phyloP scores from a whole-genome alignment of 1,140 invertebrate genomes.

The Brachionus sp. region DNA sequence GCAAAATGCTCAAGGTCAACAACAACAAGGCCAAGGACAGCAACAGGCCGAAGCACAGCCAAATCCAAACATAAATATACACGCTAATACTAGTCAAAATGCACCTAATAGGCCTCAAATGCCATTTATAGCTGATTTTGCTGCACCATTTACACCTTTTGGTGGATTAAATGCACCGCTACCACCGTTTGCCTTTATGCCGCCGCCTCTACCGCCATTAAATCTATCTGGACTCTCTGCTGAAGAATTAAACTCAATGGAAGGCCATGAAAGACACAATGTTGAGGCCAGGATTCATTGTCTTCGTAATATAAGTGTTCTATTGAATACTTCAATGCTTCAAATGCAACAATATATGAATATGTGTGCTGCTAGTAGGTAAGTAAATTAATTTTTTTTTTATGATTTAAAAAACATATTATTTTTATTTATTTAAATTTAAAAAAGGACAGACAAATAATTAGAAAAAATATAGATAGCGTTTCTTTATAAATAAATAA shows the following conservation, averaged over 20 bases:
- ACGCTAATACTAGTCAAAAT: background rate
- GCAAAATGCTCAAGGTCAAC: background rate
- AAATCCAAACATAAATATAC: background rate
- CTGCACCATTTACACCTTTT: background rate
- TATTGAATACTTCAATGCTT: slow-evolving; percentile 79
- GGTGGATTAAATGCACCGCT: background rate
- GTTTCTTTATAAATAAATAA: too few species aligned
- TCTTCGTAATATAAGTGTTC: slow-evolving; percentile 76
- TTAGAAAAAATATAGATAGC: too few species aligned
- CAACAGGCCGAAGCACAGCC: background rate
- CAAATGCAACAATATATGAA: slow-evolving; percentile 83
- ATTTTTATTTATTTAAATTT: background rate
- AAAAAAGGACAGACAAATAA: too few species aligned
- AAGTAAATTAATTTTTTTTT: background rate
- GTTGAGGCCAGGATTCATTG: slow-evolving; percentile 83
- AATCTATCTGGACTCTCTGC: slow-evolving; percentile 71
- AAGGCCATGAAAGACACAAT: slow-evolving; percentile 74
- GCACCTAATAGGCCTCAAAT: background rate
- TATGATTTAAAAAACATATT: background rate
- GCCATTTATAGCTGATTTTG: background rate
- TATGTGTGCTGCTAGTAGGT: slow-evolving; percentile 48
- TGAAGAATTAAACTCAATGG: slow-evolving; percentile 80
- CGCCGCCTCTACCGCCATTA: slow-evolving; percentile 59
- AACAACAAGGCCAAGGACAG: background rate
- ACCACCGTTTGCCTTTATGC: slow-evolving; percentile 41